Evolutionary conservation across 1,140 invertebrate species (phyloP).

Genomic region (Bradynema listronoti): DNA sequence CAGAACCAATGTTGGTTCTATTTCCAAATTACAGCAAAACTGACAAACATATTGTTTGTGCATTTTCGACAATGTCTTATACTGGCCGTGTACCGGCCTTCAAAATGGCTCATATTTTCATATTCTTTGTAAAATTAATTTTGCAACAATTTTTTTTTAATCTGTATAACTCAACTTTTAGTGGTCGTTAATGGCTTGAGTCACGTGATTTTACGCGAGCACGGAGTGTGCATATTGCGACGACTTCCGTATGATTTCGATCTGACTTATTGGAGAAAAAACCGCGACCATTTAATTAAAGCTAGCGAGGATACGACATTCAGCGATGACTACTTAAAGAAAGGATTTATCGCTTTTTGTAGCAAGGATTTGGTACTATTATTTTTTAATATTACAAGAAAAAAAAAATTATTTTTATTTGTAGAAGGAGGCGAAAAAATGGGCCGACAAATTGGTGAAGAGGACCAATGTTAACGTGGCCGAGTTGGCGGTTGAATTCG

Average conservation of each 20-base stretch:
- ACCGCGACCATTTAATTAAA: conserved; percentile 1
- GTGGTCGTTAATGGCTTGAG: conserved; percentile 28
- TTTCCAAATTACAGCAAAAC: too few relatives aligned
- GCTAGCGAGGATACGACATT: conserved; percentile 11
- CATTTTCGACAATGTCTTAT: too few relatives aligned
- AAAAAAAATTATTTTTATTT: too few relatives aligned
- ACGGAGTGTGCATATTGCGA: conserved; percentile 22
- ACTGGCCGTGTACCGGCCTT: too few relatives aligned
- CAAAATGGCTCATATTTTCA: too few relatives aligned
- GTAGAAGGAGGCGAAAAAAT: too few relatives aligned
- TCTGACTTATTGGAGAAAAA: conserved; percentile 30
- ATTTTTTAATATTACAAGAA: too few relatives aligned
- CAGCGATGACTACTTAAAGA: conserved; percentile 18
- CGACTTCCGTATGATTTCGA: conserved; percentile 28
- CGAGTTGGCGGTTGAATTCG: conserved; percentile 19
- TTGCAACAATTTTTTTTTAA: not conserved
- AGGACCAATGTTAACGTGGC: too few relatives aligned
- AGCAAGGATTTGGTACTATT: conserved; percentile 23
- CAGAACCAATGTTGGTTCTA: too few relatives aligned
- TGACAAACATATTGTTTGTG: too few relatives aligned
- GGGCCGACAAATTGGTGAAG: too few relatives aligned
- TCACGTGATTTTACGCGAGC: conserved; percentile 19
- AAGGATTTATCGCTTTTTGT: conserved; percentile 25
- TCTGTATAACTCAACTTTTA: conserved; percentile 4
- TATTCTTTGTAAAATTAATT: too few relatives aligned